Evolutionary conservation across 2,888 invertebrate genomes (phyloP).

Genomic region (Ormyrus rosae): DNA sequence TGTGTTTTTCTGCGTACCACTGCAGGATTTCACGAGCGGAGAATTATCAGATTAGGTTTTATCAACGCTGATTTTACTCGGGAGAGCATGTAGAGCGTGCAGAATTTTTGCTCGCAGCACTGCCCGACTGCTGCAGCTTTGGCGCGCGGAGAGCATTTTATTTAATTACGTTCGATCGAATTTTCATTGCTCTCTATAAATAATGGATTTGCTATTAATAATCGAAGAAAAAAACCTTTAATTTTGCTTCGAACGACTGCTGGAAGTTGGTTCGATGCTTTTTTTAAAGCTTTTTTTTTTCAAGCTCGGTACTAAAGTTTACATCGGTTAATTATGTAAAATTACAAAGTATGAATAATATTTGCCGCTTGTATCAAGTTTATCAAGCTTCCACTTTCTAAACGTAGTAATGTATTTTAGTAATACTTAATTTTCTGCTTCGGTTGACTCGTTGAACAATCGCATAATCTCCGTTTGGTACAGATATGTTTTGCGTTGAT

Average conservation of each 20-base stretch:
- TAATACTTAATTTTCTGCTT: no score
- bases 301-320: no score
- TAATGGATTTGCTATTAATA: neutral
- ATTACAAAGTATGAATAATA: no score
- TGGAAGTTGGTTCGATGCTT: neutral
- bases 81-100: neutral
- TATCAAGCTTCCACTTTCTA: no score
- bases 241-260: neutral
- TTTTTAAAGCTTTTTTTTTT: neutral
- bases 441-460: no score
- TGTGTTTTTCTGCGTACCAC: slow-evolving; percentile 28
- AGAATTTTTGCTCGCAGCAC: slow-evolving; percentile 3
- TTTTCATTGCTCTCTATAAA: neutral
- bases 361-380: no score
- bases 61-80: slow-evolving; percentile 41
- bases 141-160: neutral
- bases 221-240: neutral
- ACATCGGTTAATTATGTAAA: no score
- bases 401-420: no score
- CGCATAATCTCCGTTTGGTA: no score
- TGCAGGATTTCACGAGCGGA: slow-evolving; percentile 40
- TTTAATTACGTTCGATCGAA: neutral
- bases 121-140: neutral
- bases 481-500: no score
- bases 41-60: slow-evolving; percentile 49